Conservation (phyloP, 2,113 vertebrate genomes). For the Apteryx owenii region DNA sequence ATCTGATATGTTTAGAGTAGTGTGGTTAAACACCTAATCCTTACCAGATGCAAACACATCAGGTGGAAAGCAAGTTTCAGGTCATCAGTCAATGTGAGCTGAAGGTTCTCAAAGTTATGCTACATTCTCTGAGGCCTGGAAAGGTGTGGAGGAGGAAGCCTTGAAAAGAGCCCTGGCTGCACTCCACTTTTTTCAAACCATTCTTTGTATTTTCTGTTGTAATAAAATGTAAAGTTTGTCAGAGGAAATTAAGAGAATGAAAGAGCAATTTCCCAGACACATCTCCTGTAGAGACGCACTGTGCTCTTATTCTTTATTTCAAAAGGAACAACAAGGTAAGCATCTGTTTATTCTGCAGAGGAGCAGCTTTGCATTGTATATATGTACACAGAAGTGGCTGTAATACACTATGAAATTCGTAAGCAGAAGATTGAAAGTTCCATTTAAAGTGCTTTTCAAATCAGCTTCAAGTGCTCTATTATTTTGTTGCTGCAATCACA, state of each 20-base stretch:
- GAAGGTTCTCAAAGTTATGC: not conserved
- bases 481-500: not conserved
- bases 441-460: not conserved
- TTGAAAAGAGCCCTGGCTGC: slow-evolving; percentile 28
- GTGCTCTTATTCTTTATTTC: slow-evolving; percentile 2
- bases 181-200: slow-evolving; percentile 26
- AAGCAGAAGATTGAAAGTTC: not conserved
- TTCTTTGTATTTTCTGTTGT: not conserved
- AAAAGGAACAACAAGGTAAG: slow-evolving; percentile 1
- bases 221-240: slow-evolving; percentile 44
- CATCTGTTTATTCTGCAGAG: not conserved
- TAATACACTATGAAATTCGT: not conserved
- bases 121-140: not conserved
- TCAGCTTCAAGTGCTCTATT: slow-evolving; percentile 8
- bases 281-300: not conserved
- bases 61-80: not conserved
- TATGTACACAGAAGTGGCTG: not conserved
- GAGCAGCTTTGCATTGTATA: not conserved
- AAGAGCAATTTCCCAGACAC: slow-evolving; percentile 3
- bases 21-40: not conserved
- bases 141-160: not conserved
- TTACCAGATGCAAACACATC: not conserved
- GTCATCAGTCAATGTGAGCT: not conserved
- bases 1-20: not conserved
- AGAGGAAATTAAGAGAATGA: slow-evolving; percentile 43